Percentiles rank a stretch among this genome's conserved stretches.
These are phyloP conservation scores for Callaeas wilsoni DNA, from an alignment of 2,113 vertebrate species.

Conservation along the genomic window DNA sequence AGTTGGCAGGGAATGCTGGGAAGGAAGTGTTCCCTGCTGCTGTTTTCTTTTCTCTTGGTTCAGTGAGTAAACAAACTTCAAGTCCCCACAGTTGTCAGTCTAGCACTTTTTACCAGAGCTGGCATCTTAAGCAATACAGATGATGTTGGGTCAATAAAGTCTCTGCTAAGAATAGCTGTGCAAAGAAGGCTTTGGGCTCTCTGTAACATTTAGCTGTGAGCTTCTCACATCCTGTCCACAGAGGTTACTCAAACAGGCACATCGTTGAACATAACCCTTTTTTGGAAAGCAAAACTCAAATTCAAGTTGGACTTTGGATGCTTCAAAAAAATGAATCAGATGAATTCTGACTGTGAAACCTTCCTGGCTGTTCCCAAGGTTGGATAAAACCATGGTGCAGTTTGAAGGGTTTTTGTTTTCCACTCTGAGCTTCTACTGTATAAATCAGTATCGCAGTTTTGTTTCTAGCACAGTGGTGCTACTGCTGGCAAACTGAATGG, in stretches of 20 bases:
- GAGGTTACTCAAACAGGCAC: not conserved
- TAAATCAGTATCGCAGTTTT: not conserved
- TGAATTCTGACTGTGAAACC: not conserved
- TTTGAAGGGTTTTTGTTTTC: not conserved
- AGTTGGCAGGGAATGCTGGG: not conserved
- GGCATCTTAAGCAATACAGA: not conserved
- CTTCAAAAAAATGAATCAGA: not conserved
- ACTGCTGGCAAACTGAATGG: not conserved
- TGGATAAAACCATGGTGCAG: not conserved
- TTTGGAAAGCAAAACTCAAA: not conserved
- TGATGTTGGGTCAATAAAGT: not conserved
- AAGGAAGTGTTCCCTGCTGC: not conserved
- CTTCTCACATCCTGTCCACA: not conserved
- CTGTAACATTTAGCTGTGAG: not conserved
- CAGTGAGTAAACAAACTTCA: not conserved
- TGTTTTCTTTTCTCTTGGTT: not conserved
- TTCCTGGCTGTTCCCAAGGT: not conserved
- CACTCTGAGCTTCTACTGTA: not conserved
- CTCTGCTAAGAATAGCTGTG: constrained; percentile 7
- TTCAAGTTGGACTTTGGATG: not conserved
- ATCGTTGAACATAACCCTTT: not conserved
- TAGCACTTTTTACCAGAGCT: not conserved
- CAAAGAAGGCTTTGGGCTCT: not conserved
- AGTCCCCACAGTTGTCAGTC: not conserved
- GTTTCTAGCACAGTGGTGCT: not conserved